A percentile compares a stretch with the other conserved stretches of the same genome.
phyloP scores from a whole-genome alignment of 1,140 invertebrate species.

The Drosophila dunni region DNA sequence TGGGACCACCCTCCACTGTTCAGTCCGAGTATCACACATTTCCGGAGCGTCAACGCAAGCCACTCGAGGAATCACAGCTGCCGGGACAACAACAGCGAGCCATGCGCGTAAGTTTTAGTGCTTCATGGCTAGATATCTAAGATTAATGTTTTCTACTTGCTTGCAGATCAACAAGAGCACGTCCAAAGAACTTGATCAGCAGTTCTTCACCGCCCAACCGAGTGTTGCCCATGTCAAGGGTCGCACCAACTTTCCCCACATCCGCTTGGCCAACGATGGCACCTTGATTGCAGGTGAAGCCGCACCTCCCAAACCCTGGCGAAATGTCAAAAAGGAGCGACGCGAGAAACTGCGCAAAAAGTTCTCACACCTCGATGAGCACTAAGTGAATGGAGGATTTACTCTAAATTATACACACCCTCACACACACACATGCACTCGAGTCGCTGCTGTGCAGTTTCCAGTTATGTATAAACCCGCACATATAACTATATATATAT shows the following conservation, averaged over 20 bases:
- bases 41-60: conserved; percentile 83
- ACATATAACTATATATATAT: too few relatives aligned
- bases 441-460: conserved; percentile 15
- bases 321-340: conserved; percentile 92
- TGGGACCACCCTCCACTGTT: conserved; percentile 91
- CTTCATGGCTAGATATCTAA: too few relatives aligned
- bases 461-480: conserved; percentile 1
- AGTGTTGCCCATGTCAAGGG: conserved; percentile 85
- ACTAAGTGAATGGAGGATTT: conserved; percentile 65
- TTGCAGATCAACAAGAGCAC: conserved; percentile 81
- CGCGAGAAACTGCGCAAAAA: conserved; percentile 93
- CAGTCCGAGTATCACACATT: conserved; percentile 90
- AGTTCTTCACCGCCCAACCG: conserved; percentile 86
- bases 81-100: conserved; percentile 86
- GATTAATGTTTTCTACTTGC: conserved; percentile 33
- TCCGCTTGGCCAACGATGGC: conserved; percentile 71
- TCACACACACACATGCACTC: neutral
- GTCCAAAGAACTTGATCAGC: conserved; percentile 86
- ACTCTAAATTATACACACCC: neutral
- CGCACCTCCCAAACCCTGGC: conserved; percentile 91
- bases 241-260: conserved; percentile 84
- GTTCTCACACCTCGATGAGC: conserved; percentile 92
- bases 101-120: conserved; percentile 84
- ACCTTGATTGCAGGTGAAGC: conserved; percentile 40
- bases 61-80: conserved; percentile 80